Evolutionary conservation across 2,888 invertebrate genomes (phyloP), one percentile per base, ranked within the genome.

Genomic region (Ferrisia virgata): DNA sequence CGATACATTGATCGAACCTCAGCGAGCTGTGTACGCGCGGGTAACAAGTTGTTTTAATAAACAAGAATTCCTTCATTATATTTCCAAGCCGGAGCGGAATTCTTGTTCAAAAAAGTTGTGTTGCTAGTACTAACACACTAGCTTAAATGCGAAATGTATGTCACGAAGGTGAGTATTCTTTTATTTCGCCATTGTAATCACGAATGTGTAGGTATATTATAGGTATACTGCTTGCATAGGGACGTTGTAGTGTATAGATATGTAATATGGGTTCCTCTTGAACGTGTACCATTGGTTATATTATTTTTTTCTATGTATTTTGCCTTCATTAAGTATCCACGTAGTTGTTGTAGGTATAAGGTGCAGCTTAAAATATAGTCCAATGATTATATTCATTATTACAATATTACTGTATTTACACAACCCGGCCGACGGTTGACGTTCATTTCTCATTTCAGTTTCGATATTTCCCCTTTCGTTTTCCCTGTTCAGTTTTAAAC

Each of bases 91-190:
- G 22, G 40, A 79, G 79, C 79, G 79, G 79, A 79, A 79, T 79
- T 79, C 79, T 79, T 47, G 79, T 43, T 79, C 79, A 79, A 79
- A n/a, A n/a, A 82, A 82, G 69, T 69, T 69, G 82, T 28, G 47
- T 82, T 82, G 82, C 64, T 72, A 39, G 82, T 82, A n/a, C n/a
- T n/a, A 82, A 82, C 82, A 82, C 82, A 82, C 82, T 82, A 82
- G 82, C 82, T 82, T 72, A 82, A 82, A 82, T 72, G 82, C 36
- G 43, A 47, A 82, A 82, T 82, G 82, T 69, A 64, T 82, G 58
- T 82, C 69, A 82, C 82, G 82, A 69, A 31, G 82, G 31, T 69
- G 31, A 64, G n/a, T 53, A 22, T 79, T 79, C 28, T 47, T 79
- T 79, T 43, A 79, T 79, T 79, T 79, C 47, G 47, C 79, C 47